Conservation (phyloP, 2,113 vertebrate genomes). For the Lucifuga dentata region DNA sequence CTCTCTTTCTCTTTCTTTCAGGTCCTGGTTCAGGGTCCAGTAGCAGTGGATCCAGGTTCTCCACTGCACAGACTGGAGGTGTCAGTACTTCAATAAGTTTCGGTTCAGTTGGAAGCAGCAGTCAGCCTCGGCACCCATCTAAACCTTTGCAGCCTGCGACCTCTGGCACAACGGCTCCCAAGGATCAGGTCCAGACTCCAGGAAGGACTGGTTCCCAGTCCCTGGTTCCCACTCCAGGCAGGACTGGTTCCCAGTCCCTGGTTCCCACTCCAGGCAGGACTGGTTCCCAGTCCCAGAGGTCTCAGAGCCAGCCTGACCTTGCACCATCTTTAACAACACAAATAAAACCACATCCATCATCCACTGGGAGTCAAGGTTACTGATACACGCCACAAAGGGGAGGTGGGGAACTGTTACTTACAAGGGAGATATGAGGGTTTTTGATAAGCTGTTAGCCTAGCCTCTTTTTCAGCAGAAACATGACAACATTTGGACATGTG, state of each 20-base stretch:
- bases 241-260: not conserved
- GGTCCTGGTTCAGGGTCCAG: constrained; percentile 47
- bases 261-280: constrained; percentile 9
- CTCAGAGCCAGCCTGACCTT: not conserved
- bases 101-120: constrained; percentile 16
- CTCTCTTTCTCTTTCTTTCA: not conserved
- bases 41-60: not conserved
- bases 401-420: too few species aligned
- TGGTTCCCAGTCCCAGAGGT: not conserved
- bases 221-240: constrained; percentile 11
- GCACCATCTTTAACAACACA: not conserved
- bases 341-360: constrained; percentile 20
- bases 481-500: too few species aligned
- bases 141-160: constrained; percentile 12
- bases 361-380: constrained; percentile 40
- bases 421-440: too few species aligned
- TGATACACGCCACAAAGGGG: too few species aligned
- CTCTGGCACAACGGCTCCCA: not conserved
- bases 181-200: constrained; percentile 22
- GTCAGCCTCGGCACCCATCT: constrained; percentile 2
- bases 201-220: not conserved
- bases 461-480: too few species aligned
- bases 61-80: not conserved
- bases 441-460: too few species aligned
- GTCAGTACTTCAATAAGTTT: not conserved